A percentile compares a stretch with the other conserved stretches of the same genome.
phyloP scores from a whole-genome alignment of 2,797 vertebrate species.

The Myotis pilosus region DNA sequence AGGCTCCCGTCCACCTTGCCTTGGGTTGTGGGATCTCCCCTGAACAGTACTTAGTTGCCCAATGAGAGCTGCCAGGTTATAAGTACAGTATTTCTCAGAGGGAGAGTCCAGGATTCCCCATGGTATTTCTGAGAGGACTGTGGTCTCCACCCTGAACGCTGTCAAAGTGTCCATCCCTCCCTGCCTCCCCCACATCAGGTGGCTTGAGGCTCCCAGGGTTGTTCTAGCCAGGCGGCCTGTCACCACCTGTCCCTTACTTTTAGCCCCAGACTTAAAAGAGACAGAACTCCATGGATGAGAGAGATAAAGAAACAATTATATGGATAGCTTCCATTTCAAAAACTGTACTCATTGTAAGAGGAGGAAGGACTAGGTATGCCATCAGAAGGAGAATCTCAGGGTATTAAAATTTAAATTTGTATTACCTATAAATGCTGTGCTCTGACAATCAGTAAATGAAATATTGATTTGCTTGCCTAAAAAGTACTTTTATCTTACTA shows the following conservation, averaged over 20 bases:
- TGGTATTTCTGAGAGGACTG: not conserved
- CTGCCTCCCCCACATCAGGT: not conserved
- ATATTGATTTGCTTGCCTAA: not conserved
- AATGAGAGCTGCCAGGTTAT: not conserved
- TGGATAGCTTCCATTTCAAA: not conserved
- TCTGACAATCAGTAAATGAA: constrained; percentile 5
- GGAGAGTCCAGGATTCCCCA: not conserved
- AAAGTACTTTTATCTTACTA: not conserved
- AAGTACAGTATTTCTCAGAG: not conserved
- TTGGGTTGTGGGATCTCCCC: not conserved
- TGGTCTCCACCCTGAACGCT: not conserved
- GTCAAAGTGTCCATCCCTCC: not conserved
- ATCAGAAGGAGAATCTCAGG: not conserved
- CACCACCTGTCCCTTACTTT: not conserved
- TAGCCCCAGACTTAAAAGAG: not conserved
- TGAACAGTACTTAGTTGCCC: not conserved
- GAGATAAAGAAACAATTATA: not conserved
- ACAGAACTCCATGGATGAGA: not conserved
- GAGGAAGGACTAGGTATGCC: not conserved
- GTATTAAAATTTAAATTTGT: not conserved
- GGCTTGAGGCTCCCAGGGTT: not conserved
- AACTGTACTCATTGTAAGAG: not conserved
- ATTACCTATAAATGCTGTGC: not conserved
- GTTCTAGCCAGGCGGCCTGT: not conserved
- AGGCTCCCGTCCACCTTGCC: not conserved